A percentile compares a stretch with the other conserved stretches of the same genome.
These are phyloP conservation scores for Acromyrmex heyeri DNA, from an alignment of 1,140 invertebrate genomes.

Conservation along the genomic window DNA sequence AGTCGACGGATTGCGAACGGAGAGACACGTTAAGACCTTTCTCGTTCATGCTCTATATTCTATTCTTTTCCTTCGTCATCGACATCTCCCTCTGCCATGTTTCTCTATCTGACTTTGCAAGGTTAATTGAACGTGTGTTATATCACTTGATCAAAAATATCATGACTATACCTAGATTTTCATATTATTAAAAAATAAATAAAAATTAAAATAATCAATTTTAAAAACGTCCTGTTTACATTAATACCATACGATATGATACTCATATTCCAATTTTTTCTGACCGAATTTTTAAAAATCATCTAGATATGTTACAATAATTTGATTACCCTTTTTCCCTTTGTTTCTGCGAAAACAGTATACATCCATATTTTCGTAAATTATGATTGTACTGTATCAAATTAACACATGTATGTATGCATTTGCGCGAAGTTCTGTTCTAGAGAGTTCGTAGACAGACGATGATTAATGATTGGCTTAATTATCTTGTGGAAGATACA, in stretches of 20 bases:
- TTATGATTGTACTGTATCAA: not conserved
- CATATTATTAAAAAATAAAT: not conserved
- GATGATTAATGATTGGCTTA: constrained; percentile 18
- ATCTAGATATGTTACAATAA: not conserved
- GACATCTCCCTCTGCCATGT: constrained; percentile 12
- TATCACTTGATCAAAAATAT: not conserved
- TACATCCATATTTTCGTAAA: not conserved
- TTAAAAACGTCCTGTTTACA: not conserved
- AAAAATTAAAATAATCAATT: not conserved
- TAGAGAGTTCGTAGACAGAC: not conserved
- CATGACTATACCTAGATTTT: not conserved
- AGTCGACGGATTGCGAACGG: constrained; percentile 56
- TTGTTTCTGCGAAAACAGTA: not conserved
- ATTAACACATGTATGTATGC: not conserved
- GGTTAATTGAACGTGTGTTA: constrained; percentile 20
- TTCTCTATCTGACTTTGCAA: constrained; percentile 14
- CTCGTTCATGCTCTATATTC: constrained; percentile 12
- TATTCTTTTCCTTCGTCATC: constrained; percentile 2
- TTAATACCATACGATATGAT: not conserved
- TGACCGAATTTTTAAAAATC: not conserved
- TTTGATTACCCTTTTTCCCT: not conserved
- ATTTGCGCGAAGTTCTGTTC: not conserved
- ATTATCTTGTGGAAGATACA: constrained; percentile 26
- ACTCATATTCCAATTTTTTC: constrained; percentile 6
- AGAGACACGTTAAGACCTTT: constrained; percentile 54